Base-by-base conservation (phyloP, 2,888 invertebrate species). In the Eupithecia inturbata region DNA sequence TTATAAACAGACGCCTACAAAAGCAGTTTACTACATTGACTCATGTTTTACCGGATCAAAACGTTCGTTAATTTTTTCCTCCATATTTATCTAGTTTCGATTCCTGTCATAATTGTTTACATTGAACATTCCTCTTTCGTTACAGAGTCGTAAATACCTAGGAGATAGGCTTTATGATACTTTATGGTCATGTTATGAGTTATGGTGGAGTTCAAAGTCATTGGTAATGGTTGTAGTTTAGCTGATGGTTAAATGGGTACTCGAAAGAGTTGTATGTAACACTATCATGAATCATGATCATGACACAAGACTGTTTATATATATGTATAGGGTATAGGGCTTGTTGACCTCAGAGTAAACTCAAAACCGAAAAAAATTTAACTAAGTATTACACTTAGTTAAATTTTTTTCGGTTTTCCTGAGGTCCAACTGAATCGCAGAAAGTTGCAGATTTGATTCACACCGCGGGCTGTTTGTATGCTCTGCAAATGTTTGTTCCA, bases 141-240 rank as follows among this genome's bases (percentile, higher is more conserved):
- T 57, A 45, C 53, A 49, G n/a, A n/a, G 63, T 72, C 70, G 57
- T 75, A 75, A 75, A 75, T 72, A 70, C 39, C 72, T 64, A 57
- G 9, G 33, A 62, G 71, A 74, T 69, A 72, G 45, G 26, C 45
- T 72, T 69, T 64, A 75, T 75, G 70, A 16, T 41, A n/a, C 64
- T 75, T 72, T 68, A 75, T n/a, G n/a, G n/a, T n/a, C n/a, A n/a
- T n/a, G n/a, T n/a, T n/a, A n/a, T 72, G 70, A 63, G 68, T 64
- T 41, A 60, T 64, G 64, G 68, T 66, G 66, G 68, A 72, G 69
- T 72, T 75, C 71, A 75, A 71, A 71, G 66, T 60, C 53, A 69
- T 33, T 67, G 49, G 67, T 45, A 14, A 39, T 26, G 31, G 7
- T 67, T 16, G 19, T 64, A 49, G 26, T 12, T 28, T 14, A 36